Conservation (phyloP, 2,888 invertebrate species). For the Reticulitermes lucifugus region DNA sequence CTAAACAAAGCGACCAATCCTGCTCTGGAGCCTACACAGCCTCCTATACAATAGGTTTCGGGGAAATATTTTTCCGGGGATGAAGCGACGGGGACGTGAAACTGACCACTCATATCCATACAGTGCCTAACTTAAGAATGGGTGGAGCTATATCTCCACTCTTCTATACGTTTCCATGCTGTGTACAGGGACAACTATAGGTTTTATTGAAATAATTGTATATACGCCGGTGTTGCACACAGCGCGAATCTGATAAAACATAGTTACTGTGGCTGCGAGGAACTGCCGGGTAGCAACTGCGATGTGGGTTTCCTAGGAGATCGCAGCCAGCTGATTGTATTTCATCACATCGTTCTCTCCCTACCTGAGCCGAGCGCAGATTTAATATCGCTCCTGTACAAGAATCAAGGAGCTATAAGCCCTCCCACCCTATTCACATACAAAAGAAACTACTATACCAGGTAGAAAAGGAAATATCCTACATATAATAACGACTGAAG, state of each 20-base stretch:
- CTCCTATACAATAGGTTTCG: no score
- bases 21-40: no score
- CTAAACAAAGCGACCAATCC: no score
- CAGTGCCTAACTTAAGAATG: no score
- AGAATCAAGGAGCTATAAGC: constrained; percentile 11
- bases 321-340: constrained; percentile 39
- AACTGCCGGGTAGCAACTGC: constrained; percentile 31
- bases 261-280: constrained; percentile 27
- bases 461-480: background rate
- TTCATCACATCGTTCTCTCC: constrained; percentile 10
- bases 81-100: no score
- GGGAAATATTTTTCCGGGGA: no score
- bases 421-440: background rate
- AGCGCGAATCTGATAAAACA: constrained; percentile 20
- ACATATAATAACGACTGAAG: background rate
- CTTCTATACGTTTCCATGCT: no score
- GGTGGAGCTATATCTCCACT: no score
- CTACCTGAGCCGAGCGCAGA: constrained; percentile 33
- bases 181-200: no score
- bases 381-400: constrained; percentile 36
- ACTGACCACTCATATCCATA: no score
- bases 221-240: background rate
- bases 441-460: background rate
- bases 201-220: no score
- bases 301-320: constrained; percentile 39